Conservation (phyloP, 1,140 invertebrate species). For the Caligus rogercresseyi region DNA sequence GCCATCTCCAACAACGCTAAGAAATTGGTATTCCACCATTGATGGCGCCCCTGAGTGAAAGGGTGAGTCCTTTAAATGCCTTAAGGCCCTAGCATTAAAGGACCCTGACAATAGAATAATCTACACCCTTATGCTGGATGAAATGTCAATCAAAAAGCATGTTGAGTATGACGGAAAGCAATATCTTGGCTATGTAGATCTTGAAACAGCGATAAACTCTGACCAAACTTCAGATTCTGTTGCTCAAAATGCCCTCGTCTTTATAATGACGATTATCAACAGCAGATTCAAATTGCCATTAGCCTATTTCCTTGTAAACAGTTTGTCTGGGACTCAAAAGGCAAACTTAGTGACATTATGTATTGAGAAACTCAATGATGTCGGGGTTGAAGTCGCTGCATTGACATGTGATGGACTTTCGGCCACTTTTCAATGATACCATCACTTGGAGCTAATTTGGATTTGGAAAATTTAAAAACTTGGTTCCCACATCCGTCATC, state of each 20-base stretch:
- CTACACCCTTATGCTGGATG: conserved; percentile 28
- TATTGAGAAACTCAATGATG: neutral
- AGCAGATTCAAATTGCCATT: conserved; percentile 25
- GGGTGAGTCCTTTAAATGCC: neutral
- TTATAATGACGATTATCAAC: conserved; percentile 27
- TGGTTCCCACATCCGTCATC: neutral
- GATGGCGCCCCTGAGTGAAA: neutral
- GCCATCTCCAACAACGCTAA: too few relatives aligned
- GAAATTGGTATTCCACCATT: too few relatives aligned
- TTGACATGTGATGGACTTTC: conserved; percentile 8
- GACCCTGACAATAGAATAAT: too few relatives aligned
- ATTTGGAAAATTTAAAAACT: neutral
- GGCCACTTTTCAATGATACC: neutral
- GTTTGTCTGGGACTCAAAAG: neutral
- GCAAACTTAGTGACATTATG: neutral
- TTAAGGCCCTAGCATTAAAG: too few relatives aligned
- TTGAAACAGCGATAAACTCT: conserved; percentile 25
- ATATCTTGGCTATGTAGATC: conserved; percentile 23
- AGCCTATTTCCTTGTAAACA: neutral
- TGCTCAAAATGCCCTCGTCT: too few relatives aligned
- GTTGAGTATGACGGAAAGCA: conserved; percentile 26
- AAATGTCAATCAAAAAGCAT: conserved; percentile 28
- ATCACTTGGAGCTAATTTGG: neutral
- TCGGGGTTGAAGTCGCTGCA: neutral
- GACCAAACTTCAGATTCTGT: conserved; percentile 23